Base-by-base conservation (phyloP, 2,797 vertebrate species). In the Petrocephalus sullivani region DNA sequence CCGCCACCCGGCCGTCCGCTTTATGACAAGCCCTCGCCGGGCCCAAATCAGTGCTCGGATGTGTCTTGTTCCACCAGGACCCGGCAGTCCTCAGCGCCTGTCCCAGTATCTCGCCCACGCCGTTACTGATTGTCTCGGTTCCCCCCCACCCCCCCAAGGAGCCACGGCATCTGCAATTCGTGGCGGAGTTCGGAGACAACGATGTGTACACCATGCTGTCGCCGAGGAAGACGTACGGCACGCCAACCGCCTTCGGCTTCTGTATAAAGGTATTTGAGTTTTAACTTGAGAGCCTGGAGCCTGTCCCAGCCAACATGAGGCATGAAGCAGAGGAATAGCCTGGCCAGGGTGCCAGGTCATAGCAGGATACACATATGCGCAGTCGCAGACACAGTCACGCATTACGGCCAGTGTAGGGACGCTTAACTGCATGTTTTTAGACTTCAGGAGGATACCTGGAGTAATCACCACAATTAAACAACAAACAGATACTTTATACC, bases 91-190 rank as follows among this genome's bases (percentile, higher is more conserved):
- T 5, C 37, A 19, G 37, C 12, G 2, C 28, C 9, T 37, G 2
- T 78, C 71, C 41, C 71, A 2, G 14, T 46, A 46, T 16, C 37
- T 46, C 16, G 6, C 2, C 37, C 5, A 6, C 2, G 2, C 28
- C 41, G 41, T 78, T 41, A 46, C 33, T 3, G 71, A 78, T 78
- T 46, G 37, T 23, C 12, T 81, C 28, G 28, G 41, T 88, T 5
- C 75, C 84, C 51, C 49, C 41, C 41, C 41, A 41, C 71, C 84
- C 49, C 49, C 81, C 23, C 78, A 92, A 99, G 98, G 98, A 99
- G 91, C 98, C 98, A 16, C 96, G 98, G 89, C 98, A 99, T 95
- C 96, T 99, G 88, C 98, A 99, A 93, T 98, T 98, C 93, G 96
- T 98, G 92, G 97, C 97, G 8, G 98, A 99, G 95, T 98, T 99